Conservation (phyloP, 2,888 invertebrate species). For the Eristalinus sepulchralis region DNA sequence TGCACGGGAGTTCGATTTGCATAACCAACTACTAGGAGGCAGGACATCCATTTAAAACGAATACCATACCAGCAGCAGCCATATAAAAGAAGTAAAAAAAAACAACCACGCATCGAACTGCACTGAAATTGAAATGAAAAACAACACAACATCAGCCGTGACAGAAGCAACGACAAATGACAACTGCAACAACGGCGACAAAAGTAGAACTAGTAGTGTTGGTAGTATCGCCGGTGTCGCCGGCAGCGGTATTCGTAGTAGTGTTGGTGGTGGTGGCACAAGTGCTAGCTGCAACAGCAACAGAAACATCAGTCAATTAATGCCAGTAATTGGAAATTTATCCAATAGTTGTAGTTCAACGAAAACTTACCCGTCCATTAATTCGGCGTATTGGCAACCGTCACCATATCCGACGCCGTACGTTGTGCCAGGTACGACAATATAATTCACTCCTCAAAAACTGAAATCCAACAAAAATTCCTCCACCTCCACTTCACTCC, state of each 20-base stretch:
- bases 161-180: slow-evolving; percentile 62
- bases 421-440: slow-evolving; percentile 88
- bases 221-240: slow-evolving; percentile 52
- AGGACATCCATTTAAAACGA: background rate
- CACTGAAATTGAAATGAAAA: slow-evolving; percentile 64
- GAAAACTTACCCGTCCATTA: slow-evolving; percentile 88
- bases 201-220: slow-evolving; percentile 50
- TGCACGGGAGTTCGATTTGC: slow-evolving; percentile 48
- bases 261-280: background rate
- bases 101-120: slow-evolving; percentile 13
- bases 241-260: slow-evolving; percentile 71
- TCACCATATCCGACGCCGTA: slow-evolving; percentile 90
- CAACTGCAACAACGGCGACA: slow-evolving; percentile 48
- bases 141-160: slow-evolving; percentile 68
- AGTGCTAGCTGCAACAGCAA: slow-evolving; percentile 61
- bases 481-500: background rate
- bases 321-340: slow-evolving; percentile 80
- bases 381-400: slow-evolving; percentile 92
- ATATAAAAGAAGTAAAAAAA: background rate
- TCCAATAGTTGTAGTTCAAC: slow-evolving; percentile 74
- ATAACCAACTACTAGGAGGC: slow-evolving; percentile 43
- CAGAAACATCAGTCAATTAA: slow-evolving; percentile 78
- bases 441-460: slow-evolving; percentile 49
- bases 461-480: background rate
- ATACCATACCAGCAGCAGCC: background rate